These are phyloP conservation scores for Scomber scombrus DNA, from an alignment of 2,113 vertebrate species.

Conservation along the genomic window DNA sequence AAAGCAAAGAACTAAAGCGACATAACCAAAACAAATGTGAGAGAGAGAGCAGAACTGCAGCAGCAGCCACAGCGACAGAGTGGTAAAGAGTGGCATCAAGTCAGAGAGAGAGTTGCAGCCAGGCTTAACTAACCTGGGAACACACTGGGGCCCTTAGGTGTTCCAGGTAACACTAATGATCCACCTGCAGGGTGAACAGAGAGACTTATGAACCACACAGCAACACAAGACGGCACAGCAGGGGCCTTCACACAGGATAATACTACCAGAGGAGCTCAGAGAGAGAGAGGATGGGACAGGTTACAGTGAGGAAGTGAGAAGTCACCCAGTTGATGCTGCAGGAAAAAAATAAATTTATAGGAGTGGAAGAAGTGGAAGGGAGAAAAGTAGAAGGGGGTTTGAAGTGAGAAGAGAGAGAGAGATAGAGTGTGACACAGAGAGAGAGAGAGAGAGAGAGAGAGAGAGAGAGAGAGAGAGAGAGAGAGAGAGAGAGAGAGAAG, in stretches of 20 bases:
- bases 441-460: slow-evolving; percentile 14
- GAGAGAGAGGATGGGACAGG: slow-evolving; percentile 10
- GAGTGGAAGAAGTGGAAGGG: slow-evolving; percentile 5
- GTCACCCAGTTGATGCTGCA: slow-evolving; percentile 2
- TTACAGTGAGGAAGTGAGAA: slow-evolving; percentile 32
- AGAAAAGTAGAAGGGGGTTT: not conserved
- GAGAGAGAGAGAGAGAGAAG: slow-evolving; percentile 21
- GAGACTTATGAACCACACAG: no score
- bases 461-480: not conserved
- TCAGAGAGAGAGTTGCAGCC: no score
- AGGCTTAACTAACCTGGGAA: no score
- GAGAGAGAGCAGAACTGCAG: no score
- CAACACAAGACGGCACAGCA: no score
- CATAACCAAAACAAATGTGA: no score
- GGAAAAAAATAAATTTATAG: slow-evolving; percentile 8
- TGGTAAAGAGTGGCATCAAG: no score
- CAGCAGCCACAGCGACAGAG: no score
- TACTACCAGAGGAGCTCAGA: slow-evolving; percentile 26
- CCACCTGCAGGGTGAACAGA: no score
- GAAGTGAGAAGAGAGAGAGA: not conserved
- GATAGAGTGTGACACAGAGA: slow-evolving; percentile 9
- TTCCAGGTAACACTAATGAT: no score
- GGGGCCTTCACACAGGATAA: not conserved
- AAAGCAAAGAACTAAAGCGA: no score
- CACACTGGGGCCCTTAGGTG: no score